Percentiles rank a stretch among this genome's conserved stretches.
These are phyloP conservation scores for Atethmia centrago DNA, from an alignment of 2,888 invertebrate genomes.

Conservation along the genomic window DNA sequence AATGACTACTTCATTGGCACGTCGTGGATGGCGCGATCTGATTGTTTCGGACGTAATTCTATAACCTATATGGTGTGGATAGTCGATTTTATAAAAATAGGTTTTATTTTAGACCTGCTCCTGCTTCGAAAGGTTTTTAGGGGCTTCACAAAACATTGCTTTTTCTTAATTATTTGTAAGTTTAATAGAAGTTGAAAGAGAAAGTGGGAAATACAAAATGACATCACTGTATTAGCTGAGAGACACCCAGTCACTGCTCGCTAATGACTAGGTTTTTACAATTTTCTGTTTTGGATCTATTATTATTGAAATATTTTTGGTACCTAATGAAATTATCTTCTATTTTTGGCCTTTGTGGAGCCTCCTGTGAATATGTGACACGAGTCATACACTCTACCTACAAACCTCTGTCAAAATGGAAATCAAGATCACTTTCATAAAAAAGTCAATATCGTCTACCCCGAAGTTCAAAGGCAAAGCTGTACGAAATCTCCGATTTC, in stretches of 20 bases:
- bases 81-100: slow-evolving; percentile 15
- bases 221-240: not conserved
- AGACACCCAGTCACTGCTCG: no score
- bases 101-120: not conserved
- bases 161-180: no score
- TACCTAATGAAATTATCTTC: no score
- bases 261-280: no score
- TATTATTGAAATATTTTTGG: no score
- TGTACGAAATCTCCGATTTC: slow-evolving; percentile 36
- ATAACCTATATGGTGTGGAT: not conserved
- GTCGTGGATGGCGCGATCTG: no score
- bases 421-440: slow-evolving; percentile 13
- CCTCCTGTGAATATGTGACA: not conserved
- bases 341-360: not conserved
- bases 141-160: no score
- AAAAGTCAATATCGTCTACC: not conserved
- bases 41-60: slow-evolving; percentile 25
- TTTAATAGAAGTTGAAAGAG: not conserved
- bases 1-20: no score
- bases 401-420: slow-evolving; percentile 12
- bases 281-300: no score
- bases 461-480: not conserved
- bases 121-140: no score
- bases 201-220: not conserved
- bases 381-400: not conserved